A percentile compares a stretch with the other conserved stretches of the same genome.
phyloP scores from a whole-genome alignment of 2,797 vertebrate genomes.

The Parambassis ranga region DNA sequence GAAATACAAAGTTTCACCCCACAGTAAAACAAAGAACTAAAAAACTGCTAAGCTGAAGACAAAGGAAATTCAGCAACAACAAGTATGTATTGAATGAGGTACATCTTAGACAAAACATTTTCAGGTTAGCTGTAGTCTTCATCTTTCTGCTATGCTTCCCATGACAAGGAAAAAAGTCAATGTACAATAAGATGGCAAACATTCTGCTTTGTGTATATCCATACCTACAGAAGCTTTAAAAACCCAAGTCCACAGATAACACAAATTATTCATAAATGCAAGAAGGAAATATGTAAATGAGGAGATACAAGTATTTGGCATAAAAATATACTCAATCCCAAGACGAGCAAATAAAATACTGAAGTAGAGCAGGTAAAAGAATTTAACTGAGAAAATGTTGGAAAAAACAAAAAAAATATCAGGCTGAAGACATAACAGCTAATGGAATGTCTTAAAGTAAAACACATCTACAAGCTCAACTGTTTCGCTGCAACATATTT shows the following conservation, averaged over 20 bases:
- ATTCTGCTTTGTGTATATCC: neutral
- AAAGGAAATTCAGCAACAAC: neutral
- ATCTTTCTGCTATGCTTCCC: neutral
- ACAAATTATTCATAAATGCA: neutral
- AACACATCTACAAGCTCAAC: neutral
- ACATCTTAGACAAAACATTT: conserved; percentile 8
- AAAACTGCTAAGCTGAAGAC: neutral
- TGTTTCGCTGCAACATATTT: too few species aligned
- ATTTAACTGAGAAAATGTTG: neutral
- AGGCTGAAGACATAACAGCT: neutral
- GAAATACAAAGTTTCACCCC: neutral
- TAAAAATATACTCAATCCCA: too few species aligned
- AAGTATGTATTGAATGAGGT: neutral
- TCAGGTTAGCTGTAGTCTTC: too few species aligned
- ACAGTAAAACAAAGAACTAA: too few species aligned
- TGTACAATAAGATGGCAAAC: neutral
- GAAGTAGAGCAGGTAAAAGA: neutral
- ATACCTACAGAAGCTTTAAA: neutral
- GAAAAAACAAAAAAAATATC: neutral
- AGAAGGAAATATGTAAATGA: neutral
- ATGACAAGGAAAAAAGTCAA: neutral
- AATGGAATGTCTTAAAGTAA: conserved; percentile 1
- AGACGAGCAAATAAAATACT: too few species aligned
- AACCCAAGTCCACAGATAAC: neutral
- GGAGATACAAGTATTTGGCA: neutral